Conservation (phyloP, 1,140 invertebrate species). For the Streblospio benedicti region DNA sequence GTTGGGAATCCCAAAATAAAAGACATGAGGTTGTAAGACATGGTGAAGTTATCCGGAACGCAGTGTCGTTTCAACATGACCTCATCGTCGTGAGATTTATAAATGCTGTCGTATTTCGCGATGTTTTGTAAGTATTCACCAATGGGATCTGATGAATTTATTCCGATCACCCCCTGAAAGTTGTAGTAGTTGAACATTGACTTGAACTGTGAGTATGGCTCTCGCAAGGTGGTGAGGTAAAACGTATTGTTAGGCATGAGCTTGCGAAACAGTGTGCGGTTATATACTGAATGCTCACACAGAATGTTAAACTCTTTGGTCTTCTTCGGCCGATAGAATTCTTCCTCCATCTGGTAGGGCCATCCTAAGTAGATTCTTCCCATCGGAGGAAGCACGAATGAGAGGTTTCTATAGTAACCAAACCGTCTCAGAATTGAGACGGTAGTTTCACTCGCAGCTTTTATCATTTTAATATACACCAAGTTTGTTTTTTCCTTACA, state of each 20-base stretch:
- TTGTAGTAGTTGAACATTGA: conserved; percentile 17
- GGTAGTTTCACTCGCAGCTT: conserved; percentile 13
- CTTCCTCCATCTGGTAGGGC: conserved; percentile 25
- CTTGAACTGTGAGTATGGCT: conserved; percentile 20
- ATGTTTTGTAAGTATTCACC: conserved; percentile 30
- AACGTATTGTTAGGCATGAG: conserved; percentile 18
- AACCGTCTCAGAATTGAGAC: conserved; percentile 6
- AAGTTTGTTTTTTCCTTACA: conserved; percentile 6
- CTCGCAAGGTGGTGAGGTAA: conserved; percentile 16
- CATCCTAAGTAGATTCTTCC: conserved; percentile 29
- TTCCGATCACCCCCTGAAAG: neutral
- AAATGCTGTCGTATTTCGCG: conserved; percentile 31
- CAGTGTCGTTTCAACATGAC: conserved; percentile 24
- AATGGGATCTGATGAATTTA: neutral
- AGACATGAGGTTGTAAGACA: conserved; percentile 35
- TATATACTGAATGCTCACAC: conserved; percentile 13
- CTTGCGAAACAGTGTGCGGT: neutral
- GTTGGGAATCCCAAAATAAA: conserved; percentile 35
- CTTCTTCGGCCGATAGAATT: conserved; percentile 10
- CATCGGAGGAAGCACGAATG: conserved; percentile 11
- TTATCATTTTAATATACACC: conserved; percentile 15
- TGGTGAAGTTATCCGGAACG: conserved; percentile 36
- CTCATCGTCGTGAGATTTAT: conserved; percentile 25
- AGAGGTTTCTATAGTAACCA: conserved; percentile 5
- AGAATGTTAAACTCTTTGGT: conserved; percentile 8